Evolutionary conservation across 2,888 invertebrate species (phyloP).

Genomic region (Drosophila lacicola): DNA sequence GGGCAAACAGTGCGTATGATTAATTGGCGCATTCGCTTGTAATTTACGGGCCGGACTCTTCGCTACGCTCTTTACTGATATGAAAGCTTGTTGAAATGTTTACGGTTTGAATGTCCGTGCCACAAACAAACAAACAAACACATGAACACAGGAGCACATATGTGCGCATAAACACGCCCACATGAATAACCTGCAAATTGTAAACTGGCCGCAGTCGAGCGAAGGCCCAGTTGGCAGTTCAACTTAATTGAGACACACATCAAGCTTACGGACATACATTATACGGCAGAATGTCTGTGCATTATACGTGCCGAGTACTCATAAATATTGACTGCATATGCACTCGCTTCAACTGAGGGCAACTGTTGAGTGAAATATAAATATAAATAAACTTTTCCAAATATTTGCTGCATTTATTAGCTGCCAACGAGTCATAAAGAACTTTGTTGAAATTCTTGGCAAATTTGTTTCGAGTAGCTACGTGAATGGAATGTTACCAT

Average conservation of each 20-base stretch:
- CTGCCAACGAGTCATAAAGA: background rate
- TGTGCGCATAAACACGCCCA: background rate
- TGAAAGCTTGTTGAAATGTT: constrained; percentile 42
- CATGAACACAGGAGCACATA: background rate
- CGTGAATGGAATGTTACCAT: background rate
- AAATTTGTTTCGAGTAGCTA: background rate
- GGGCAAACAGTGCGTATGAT: constrained; percentile 69
- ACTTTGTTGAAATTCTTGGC: background rate
- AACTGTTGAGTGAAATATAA: constrained; percentile 12
- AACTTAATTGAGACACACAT: constrained; percentile 14
- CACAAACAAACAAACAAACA: constrained; percentile 24
- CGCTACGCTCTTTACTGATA: constrained; percentile 19
- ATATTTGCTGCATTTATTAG: constrained; percentile 2
- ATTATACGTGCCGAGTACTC: background rate
- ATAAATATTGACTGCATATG: constrained; percentile 9
- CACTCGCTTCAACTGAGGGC: background rate
- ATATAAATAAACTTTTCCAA: background rate
- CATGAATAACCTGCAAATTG: constrained; percentile 22
- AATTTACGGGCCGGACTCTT: constrained; percentile 30
- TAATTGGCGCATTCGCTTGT: constrained; percentile 52
- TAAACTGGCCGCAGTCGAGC: constrained; percentile 21
- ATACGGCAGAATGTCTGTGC: background rate
- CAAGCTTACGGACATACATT: background rate
- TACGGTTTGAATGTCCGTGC: constrained; percentile 35
- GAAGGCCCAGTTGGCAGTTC: background rate